Conservation (phyloP, 2,888 invertebrate species). For the Heliconius cydno region DNA sequence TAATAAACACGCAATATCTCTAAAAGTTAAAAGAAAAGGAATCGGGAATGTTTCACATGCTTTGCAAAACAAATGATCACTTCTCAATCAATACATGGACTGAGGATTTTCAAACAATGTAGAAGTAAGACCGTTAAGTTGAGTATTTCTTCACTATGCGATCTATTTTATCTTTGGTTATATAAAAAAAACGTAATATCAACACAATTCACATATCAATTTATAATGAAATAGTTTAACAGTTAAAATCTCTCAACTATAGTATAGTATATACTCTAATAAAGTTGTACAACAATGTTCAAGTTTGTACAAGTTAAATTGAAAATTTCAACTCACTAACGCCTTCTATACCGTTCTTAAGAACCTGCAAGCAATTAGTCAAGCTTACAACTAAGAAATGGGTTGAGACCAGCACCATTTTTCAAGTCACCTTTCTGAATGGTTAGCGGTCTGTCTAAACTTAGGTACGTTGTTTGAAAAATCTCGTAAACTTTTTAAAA, state of each 20-base stretch:
- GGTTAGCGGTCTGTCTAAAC: slow-evolving; percentile 34
- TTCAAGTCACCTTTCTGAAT: slow-evolving; percentile 37
- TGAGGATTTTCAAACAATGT: no score
- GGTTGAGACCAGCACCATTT: slow-evolving; percentile 39
- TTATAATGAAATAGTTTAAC: not conserved
- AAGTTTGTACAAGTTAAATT: slow-evolving; percentile 48
- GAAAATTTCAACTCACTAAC: slow-evolving; percentile 42
- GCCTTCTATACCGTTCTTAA: slow-evolving; percentile 37
- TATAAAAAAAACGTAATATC: no score
- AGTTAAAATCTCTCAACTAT: not conserved
- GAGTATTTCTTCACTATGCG: no score
- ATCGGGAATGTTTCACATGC: no score
- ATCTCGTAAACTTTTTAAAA: slow-evolving; percentile 15
- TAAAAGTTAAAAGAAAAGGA: no score
- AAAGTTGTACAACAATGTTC: slow-evolving; percentile 33
- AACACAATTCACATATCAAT: not conserved
- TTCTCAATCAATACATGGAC: no score
- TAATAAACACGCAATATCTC: no score
- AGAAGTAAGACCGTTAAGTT: no score
- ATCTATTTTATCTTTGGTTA: no score
- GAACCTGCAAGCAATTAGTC: slow-evolving; percentile 44
- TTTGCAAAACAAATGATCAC: no score
- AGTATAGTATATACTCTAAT: not conserved
- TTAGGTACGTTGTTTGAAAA: slow-evolving; percentile 23
- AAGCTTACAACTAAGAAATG: slow-evolving; percentile 44